phyloP scores from a whole-genome alignment of 2,797 vertebrate genomes.

The Sebastes minor region DNA sequence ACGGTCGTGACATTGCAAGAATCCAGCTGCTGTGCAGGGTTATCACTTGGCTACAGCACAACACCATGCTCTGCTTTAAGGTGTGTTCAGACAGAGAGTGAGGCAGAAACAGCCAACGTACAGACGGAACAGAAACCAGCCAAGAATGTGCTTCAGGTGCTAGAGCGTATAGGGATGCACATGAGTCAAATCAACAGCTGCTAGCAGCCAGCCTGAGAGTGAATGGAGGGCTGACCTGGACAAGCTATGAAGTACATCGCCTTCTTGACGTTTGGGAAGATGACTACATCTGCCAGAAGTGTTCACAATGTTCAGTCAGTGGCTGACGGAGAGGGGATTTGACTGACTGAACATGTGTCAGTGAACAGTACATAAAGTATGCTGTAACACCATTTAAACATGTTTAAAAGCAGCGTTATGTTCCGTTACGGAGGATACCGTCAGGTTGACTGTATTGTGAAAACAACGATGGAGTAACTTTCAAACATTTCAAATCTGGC shows the following conservation, averaged over 20 bases:
- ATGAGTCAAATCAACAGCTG: neutral
- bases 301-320: neutral
- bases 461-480: conserved; percentile 17
- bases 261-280: neutral
- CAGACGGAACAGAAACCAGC: no score
- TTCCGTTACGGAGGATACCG: neutral
- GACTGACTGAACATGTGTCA: neutral
- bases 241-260: neutral
- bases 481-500: conserved; percentile 38
- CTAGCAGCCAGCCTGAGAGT: neutral
- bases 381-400: neutral
- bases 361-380: neutral
- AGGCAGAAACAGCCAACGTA: neutral
- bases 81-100: neutral
- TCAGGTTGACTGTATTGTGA: conserved; percentile 1
- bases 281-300: neutral
- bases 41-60: neutral
- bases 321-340: neutral
- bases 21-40: neutral
- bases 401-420: neutral
- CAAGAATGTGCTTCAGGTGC: no score
- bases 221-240: neutral
- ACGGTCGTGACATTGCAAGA: neutral
- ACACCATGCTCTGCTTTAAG: neutral
- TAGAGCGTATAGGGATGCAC: no score